Conservation (phyloP, 2,888 invertebrate genomes). For the Synanthedon myopaeformis region DNA sequence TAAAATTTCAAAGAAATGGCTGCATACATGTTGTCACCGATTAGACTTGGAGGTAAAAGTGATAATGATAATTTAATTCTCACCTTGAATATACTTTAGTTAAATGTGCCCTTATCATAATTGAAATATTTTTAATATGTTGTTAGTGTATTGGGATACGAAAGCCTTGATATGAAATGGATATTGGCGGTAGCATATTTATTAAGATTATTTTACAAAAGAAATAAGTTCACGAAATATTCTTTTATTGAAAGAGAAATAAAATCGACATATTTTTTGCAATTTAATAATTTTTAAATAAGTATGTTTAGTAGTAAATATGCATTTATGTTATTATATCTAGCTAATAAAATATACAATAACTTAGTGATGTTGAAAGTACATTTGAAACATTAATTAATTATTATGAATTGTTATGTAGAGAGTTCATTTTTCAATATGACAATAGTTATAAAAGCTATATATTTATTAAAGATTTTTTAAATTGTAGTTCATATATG, state of each 20-base stretch:
- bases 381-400: constrained; percentile 16
- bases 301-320: neutral
- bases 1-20: too few relatives aligned
- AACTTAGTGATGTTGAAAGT: constrained; percentile 19
- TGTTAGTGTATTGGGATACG: too few relatives aligned
- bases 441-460: constrained; percentile 31
- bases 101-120: constrained; percentile 20
- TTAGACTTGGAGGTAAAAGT: too few relatives aligned
- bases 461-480: constrained; percentile 15
- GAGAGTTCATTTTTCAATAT: constrained; percentile 15
- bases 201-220: too few relatives aligned
- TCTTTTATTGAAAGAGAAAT: too few relatives aligned
- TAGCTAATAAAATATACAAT: constrained; percentile 16
- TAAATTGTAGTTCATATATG: constrained; percentile 1
- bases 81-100: constrained; percentile 1
- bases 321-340: neutral
- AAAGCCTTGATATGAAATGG: too few relatives aligned
- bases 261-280: neutral
- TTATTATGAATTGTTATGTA: constrained; percentile 1
- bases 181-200: too few relatives aligned
- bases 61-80: too few relatives aligned
- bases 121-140: constrained; percentile 12
- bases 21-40: too few relatives aligned
- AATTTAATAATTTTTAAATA: neutral
- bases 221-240: too few relatives aligned